Conservation (phyloP, 2,888 invertebrate species). For the Archips xylosteana region DNA sequence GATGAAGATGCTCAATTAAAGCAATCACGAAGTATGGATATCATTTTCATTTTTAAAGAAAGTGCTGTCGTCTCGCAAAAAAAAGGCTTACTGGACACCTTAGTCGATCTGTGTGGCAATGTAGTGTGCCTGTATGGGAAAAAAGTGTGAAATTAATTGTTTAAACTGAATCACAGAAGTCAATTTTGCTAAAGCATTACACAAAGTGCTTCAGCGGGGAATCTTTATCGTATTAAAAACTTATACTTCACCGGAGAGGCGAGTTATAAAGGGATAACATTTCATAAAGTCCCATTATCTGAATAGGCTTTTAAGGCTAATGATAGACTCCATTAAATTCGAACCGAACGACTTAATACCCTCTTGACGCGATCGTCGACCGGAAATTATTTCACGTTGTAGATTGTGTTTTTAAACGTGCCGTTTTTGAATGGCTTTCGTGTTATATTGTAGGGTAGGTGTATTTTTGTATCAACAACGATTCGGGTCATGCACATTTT, state of each 20-base stretch:
- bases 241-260: conserved; percentile 32
- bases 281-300: conserved; percentile 54
- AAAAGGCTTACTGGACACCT: too few relatives aligned
- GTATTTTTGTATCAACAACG: background rate
- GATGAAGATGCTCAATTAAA: too few relatives aligned
- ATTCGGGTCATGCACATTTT: too few relatives aligned
- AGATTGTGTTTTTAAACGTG: conserved; percentile 21
- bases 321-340: conserved; percentile 61
- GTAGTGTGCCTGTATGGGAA: background rate
- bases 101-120: too few relatives aligned
- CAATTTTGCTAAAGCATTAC: conserved; percentile 9
- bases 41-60: too few relatives aligned
- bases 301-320: conserved; percentile 57
- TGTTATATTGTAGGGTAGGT: background rate
- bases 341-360: conserved; percentile 45
- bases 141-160: background rate
- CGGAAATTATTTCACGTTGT: conserved; percentile 29
- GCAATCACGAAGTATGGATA: too few relatives aligned
- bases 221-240: conserved; percentile 35
- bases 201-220: conserved; percentile 2
- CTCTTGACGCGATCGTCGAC: conserved; percentile 21
- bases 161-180: conserved; percentile 10
- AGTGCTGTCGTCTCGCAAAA: too few relatives aligned
- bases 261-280: conserved; percentile 43
- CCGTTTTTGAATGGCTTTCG: background rate